Evolutionary conservation across 2,113 vertebrate species (phyloP).

Genomic region (Nothoprocta perdicaria): DNA sequence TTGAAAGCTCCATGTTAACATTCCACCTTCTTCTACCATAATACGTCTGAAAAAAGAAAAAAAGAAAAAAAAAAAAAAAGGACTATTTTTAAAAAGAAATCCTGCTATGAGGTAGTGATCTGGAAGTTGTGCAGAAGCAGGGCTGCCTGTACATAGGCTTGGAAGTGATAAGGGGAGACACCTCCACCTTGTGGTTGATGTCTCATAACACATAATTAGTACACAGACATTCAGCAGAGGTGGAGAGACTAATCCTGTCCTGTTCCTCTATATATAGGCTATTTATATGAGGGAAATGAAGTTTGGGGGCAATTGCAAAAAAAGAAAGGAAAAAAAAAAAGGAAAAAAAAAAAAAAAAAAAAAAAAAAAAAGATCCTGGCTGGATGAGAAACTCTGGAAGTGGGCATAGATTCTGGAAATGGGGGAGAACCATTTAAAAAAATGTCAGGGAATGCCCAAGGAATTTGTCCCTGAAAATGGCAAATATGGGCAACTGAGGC

Average conservation of each 20-base stretch:
- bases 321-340: no score
- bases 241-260: no score
- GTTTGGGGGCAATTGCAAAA: no score
- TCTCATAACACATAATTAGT: accelerated
- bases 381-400: no score
- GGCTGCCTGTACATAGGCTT: accelerated
- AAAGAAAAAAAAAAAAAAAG: not conserved
- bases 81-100: not conserved
- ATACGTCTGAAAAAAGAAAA: not conserved
- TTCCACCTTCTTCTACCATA: no score
- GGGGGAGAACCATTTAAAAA: not conserved
- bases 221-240: not conserved
- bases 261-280: no score
- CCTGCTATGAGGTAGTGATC: not conserved
- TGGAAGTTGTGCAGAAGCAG: accelerated
- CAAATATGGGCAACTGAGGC: not conserved
- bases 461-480: no score
- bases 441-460: not conserved
- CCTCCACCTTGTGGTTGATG: accelerated
- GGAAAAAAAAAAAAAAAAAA: no score
- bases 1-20: not conserved
- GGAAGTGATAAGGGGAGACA: accelerated
- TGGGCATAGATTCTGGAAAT: no score
- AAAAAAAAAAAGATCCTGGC: no score
- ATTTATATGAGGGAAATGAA: no score